Percentiles rank a stretch among this genome's conserved stretches.
Evolutionary conservation across 2,888 invertebrate genomes (phyloP).

Genomic region (Eulithis testata): DNA sequence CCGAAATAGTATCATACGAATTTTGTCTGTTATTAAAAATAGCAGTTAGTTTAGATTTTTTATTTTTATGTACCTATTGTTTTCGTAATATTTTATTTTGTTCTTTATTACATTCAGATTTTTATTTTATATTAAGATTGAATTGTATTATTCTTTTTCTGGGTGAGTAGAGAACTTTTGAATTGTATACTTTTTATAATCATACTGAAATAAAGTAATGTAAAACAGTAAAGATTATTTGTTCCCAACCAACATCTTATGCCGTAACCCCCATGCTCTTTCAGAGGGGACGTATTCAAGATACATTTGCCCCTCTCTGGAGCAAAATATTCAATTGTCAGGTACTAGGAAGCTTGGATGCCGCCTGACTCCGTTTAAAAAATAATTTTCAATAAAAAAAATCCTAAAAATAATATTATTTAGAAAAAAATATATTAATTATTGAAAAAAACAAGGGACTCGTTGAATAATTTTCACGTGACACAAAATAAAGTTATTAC

Average conservation of each 20-base stretch:
- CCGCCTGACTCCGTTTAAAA: constrained; percentile 72
- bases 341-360: constrained; percentile 83
- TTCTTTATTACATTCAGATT: not conserved
- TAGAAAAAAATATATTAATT: too few species aligned
- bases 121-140: not conserved
- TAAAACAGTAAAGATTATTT: constrained; percentile 54
- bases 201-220: not conserved
- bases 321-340: constrained; percentile 71
- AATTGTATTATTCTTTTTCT: not conserved
- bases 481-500: not conserved
- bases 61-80: too few species aligned
- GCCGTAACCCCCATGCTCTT: constrained; percentile 62
- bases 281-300: constrained; percentile 53
- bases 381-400: constrained; percentile 38
- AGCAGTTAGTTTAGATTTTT: too few species aligned
- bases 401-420: not conserved
- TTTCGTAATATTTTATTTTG: too few species aligned
- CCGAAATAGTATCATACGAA: constrained; percentile 17
- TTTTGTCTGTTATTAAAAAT: not conserved
- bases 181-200: not conserved
- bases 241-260: constrained; percentile 66
- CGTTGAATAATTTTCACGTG: not conserved
- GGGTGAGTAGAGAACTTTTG: too few species aligned
- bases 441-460: not conserved
- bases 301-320: constrained; percentile 60